Evolutionary conservation across 2,113 vertebrate species (phyloP), one percentile per base, ranked within the genome.

Genomic region (Ammospiza caudacuta): DNA sequence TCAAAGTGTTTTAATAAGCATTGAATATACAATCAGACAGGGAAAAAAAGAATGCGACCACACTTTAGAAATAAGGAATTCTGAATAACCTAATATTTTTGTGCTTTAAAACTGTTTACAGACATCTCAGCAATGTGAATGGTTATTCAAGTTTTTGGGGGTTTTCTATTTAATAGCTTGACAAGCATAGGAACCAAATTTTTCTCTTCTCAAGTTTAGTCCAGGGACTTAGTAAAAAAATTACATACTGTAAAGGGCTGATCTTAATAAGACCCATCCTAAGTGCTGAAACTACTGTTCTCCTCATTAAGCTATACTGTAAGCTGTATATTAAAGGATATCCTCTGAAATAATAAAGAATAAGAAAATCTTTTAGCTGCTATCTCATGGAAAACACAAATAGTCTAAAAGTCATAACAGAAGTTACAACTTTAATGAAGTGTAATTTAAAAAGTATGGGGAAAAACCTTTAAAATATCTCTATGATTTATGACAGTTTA

Each of bases 141-240:
- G 10, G 12, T 55, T 51, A 64, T 54, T 29, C 49, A 75, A n/a
- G 18, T 10, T 81, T 66, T 5, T 2, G 12, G 17, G 0, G 0
- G 1, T n/a, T 55, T 82, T 72, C 85, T 14, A 87, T 83, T 87
- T 44, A 51, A 62, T 14, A 95, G 8, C 9, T 86, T 84, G 52
- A 61, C 43, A 95, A 84, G 33, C 33, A 83, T 1, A 92, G 44
- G 17, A 79, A 83, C 11, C 39, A 16, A 88, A 46, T 17, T 83
- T 69, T 69, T 76, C 46, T 67, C 14, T 43, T 81, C 29, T 57
- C n/a, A 69, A 23, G 25, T 46, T 27, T 22, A 6, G 12, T 47
- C 35, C 15, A 90, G 15, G 9, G 6, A 39, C 18, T 54, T 15
- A 46, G 23, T 68, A 63, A 84, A 84, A 84, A 88, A 67, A 24